Conservation (phyloP, 2,113 vertebrate species). For the Diadophis punctatus region DNA sequence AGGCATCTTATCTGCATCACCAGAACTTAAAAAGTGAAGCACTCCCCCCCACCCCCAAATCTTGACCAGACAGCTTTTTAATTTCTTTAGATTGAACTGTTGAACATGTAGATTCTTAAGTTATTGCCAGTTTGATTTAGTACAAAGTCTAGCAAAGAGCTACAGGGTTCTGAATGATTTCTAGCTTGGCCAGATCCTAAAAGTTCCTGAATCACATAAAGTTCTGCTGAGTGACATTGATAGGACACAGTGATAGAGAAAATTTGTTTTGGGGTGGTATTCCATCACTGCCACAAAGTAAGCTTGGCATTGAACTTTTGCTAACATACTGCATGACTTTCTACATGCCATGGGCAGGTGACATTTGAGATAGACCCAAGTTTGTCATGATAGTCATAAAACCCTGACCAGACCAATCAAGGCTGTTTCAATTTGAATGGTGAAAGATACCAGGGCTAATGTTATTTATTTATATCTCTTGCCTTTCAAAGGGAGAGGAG, state of each 20-base stretch:
- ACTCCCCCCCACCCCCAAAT: neutral
- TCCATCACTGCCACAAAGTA: neutral
- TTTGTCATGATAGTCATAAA: neutral
- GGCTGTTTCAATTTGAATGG: neutral
- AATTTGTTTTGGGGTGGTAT: neutral
- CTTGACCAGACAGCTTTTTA: neutral
- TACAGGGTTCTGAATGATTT: neutral
- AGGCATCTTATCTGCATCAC: neutral
- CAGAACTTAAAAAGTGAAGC: neutral
- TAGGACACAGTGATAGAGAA: neutral
- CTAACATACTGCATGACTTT: neutral
- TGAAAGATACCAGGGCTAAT: neutral
- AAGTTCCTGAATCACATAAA: neutral
- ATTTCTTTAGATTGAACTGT: neutral
- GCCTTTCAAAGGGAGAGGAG: slow-evolving; percentile 85
- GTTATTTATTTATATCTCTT: neutral
- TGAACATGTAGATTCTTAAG: neutral
- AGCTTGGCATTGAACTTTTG: neutral
- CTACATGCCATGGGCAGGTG: neutral
- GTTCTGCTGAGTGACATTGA: neutral
- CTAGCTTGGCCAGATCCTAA: neutral
- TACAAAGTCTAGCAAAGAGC: neutral
- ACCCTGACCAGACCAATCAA: neutral
- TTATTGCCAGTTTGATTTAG: neutral
- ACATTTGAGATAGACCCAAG: neutral